Evolutionary conservation across 2,888 invertebrate genomes (phyloP), one percentile per base, ranked within the genome.

Genomic region (Mimas tiliae): DNA sequence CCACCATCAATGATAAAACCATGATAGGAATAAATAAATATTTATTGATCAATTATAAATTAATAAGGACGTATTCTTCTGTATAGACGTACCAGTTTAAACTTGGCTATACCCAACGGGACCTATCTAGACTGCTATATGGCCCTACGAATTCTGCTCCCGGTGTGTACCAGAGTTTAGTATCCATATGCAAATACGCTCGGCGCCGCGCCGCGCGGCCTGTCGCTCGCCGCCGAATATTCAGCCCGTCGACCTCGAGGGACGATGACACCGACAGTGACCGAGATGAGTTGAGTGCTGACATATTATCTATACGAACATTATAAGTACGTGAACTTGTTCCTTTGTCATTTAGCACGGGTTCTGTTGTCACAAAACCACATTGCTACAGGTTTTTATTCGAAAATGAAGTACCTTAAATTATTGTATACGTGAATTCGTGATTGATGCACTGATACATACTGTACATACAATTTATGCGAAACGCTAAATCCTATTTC

Each of bases 261-360:
- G 58, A 58, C 58, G 58, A 58, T 58, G 58, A 58, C 58, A 38
- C 58, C 58, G 42, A 21, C 52, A 52, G 58, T 58, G 58, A 58
- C 58, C 58, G 58, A 38, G 52, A 52, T 38, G 38, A 11, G 38
- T 12, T 14, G 6, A 21, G 14, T 11, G 21, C 16, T 58, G 38
- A 58, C 58, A 58, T 19, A 19, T 58, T 58, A 58, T 58, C 58
- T 58, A 21, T 58, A 42, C 58, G 34, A 34, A 16, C 34, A 27
- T 27, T 27, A 11, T 38, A 55, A 11, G 38, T 55, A 42, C 12
- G 14, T 21, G 42, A 19, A 19, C 19, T 38, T 16, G 50, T 19
- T n/a, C 50, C 19, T 50, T 50, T 50, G 50, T 19, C 45, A 14
- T 14, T 1, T n/a, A n/a, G 48, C n/a, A 48, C 16, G 48, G 48